Percentiles rank a stretch among this genome's conserved stretches.
Evolutionary conservation across 2,113 vertebrate species (phyloP).

Genomic region (Pica pica): DNA sequence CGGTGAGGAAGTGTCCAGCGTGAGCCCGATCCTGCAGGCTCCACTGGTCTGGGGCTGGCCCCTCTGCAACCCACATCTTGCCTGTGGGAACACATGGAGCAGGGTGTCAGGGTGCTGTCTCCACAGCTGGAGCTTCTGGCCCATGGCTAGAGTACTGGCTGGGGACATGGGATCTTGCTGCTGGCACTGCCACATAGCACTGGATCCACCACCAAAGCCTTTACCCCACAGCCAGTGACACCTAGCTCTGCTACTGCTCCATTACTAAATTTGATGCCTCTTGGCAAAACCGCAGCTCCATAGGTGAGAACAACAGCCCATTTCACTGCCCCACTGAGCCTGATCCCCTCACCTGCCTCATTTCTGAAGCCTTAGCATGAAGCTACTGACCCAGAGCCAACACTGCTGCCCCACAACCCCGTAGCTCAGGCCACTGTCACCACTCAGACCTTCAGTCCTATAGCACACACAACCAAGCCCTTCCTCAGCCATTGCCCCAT

Average conservation of each 20-base stretch:
- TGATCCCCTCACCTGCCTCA: not conserved
- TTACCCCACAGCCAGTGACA: not conserved
- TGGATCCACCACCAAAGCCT: not conserved
- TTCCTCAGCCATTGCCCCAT: not conserved
- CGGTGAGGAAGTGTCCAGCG: not conserved
- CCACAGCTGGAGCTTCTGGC: not conserved
- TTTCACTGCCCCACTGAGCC: not conserved
- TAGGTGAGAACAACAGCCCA: not conserved
- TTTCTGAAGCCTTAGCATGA: not conserved
- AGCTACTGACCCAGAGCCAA: not conserved
- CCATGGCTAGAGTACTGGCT: not conserved
- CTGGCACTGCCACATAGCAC: not conserved
- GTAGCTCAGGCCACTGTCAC: not conserved
- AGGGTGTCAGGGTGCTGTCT: not conserved
- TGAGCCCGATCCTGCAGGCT: not conserved
- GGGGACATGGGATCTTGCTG: not conserved
- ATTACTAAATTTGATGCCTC: not conserved
- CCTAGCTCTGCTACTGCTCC: not conserved
- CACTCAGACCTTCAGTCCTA: not conserved
- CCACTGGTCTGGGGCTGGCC: not conserved
- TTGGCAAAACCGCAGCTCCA: not conserved
- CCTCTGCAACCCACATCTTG: constrained; percentile 47
- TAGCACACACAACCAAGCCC: not conserved
- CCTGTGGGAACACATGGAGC: not conserved
- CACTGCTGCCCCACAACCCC: not conserved